Evolutionary conservation across 2,797 vertebrate species (phyloP), one percentile per base, ranked within the genome.

Genomic region (Gila robusta): DNA sequence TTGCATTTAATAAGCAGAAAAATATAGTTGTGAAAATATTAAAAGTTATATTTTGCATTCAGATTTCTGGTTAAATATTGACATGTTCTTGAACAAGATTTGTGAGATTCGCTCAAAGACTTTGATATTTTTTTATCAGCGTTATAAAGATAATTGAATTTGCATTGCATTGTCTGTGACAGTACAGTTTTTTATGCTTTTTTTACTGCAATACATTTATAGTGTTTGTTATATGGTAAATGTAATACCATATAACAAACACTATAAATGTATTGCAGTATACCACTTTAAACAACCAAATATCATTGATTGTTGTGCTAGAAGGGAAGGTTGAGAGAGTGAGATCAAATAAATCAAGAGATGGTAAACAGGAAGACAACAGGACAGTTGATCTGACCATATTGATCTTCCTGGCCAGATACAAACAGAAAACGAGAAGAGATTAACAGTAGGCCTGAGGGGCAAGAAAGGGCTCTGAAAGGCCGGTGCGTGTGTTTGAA

Each of bases 371-470:
- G 66, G 66, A 85, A 71, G 66, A 70, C 21, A 47, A 32, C 37
- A 62, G 76, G 83, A 85, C 28, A 73, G 70, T 35, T 56, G 64
- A 85, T 85, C 83, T 71, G 37, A 62, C 12, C 2, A 41, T 47
- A 85, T 85, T 47, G 83, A 72, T 72, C 64, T 59, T 73, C 32
- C 32, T 11, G 76, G 35, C 62, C 21, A 66, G 21, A 79, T 28
- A 44, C 37, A 70, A 52, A 85, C 37, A 79, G 35, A 41, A 67
- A 71, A 79, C 62, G 19, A 79, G 66, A 23, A 62, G 76, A 85
- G 76, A 85, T 85, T 79, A 78, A 83, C 82, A 67, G 32, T 14
- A 83, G 72, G 70, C 66, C 28, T 49, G 72, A 64, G 82, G 83
- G 64, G 44, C 17, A 37, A 66, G 44, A 49, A 76, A 35, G 72